Evolutionary conservation across 2,113 vertebrate genomes (phyloP).

Genomic region (Odontesthes bonariensis): DNA sequence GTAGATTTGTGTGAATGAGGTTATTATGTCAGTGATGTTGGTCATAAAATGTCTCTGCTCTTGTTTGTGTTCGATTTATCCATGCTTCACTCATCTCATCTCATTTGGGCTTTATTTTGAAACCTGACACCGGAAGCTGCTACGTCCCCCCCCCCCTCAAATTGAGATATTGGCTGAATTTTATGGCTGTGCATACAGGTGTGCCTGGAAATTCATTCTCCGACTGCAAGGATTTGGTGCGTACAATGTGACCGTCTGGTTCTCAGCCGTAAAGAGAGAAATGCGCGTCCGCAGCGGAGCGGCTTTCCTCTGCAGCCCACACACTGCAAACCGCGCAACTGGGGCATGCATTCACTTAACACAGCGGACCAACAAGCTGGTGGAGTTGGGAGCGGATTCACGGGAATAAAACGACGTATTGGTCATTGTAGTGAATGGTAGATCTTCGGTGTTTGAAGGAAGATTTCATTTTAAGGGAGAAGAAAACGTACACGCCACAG

Average conservation of each 20-base stretch:
- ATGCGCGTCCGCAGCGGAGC: constrained; percentile 20
- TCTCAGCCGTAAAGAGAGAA: neutral
- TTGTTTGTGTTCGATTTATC: neutral
- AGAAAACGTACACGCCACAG: neutral
- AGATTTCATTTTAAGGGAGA: neutral
- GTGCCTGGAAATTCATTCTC: constrained; percentile 49
- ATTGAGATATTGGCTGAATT: constrained; percentile 30
- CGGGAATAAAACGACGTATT: constrained; percentile 55
- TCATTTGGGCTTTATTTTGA: constrained; percentile 69
- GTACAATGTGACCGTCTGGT: constrained; percentile 1
- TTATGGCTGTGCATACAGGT: constrained; percentile 62
- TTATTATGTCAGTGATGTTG: too few relatives aligned
- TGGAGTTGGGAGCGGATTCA: constrained; percentile 47
- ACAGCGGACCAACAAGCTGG: constrained; percentile 67
- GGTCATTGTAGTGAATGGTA: constrained; percentile 15
- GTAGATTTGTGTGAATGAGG: neutral
- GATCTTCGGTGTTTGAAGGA: constrained; percentile 17
- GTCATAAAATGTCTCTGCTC: neutral
- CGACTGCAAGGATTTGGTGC: constrained; percentile 8
- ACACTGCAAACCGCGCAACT: constrained; percentile 46
- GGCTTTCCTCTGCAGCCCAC: constrained; percentile 22
- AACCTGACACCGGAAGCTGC: constrained; percentile 57
- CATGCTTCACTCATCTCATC: neutral
- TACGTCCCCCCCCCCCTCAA: neutral
- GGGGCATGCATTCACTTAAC: constrained; percentile 57